Evolutionary conservation across 2,113 vertebrate species (phyloP), one percentile per base, ranked within the genome.

Genomic region (Dicrurus megarhynchus): DNA sequence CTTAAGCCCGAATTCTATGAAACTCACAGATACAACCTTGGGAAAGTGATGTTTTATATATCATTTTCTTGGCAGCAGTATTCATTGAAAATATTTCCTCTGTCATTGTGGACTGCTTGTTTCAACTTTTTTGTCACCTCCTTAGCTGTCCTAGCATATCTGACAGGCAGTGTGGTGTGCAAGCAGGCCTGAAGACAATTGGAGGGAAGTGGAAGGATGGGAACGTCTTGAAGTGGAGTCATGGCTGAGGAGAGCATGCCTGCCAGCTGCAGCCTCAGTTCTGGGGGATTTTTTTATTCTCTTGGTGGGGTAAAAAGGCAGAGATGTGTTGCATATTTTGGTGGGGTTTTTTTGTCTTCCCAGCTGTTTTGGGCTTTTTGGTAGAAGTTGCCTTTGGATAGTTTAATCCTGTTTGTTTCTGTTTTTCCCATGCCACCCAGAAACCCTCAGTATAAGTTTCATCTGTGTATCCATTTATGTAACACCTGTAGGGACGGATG

Each of bases 1-100:
- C 39, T 60, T 50, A 60, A 68, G 56, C 16, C 60, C 71, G 52
- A 60, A 12, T 68, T 73, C 59, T 50, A 0, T 71, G 28, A 85
- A 94, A 88, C 41, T 79, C 56, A 26, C 27, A 27, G 22, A 11
- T 53, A 46, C 6, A 44, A 57, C 61, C 44, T 79, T 76, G 41
- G 61, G 67, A 57, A 78, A 42, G 39, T 49, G 37, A 73, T 79
- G 63, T 83, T 95, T 92, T 92, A 65, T 79, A 44, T 65, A 73
- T 77, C 4, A 73, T 79, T 79, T 90, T 86, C 67, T 90, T 94
- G 78, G 88, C 88, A 96, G 85, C 32, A 49, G 61, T 68, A 23
- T 64, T 94, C 53, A 65, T 76, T 90, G 88, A 69, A 80, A 93
- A 80, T 93, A 94, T 80, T 93, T 91, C 67, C 30, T 88, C 82